Evolutionary conservation across 2,113 vertebrate species (phyloP), one percentile per base, ranked within the genome.

Genomic region (Pteronura brasiliensis): DNA sequence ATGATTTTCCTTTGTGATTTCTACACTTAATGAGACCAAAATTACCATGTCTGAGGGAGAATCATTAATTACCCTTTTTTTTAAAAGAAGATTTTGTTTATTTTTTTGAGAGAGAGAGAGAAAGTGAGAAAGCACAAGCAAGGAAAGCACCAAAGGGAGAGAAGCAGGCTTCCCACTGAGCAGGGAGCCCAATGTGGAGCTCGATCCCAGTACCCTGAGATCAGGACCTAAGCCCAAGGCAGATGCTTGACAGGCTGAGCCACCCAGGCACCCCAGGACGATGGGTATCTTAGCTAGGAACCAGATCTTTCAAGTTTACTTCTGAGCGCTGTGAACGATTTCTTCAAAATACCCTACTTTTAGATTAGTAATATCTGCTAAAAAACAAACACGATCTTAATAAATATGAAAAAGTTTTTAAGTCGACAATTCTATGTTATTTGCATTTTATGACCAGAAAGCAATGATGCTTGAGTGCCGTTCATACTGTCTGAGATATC

Each of bases 361-460:
- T 69, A 18, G 21, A 77, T 84, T 77, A 77, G n/a, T 65, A 79
- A 80, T 89, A 27, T 71, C 47, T 97, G 11, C 14, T 93, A 55
- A 81, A 44, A 44, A 52, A 71, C 17, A 91, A 82, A 71, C 11
- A 88, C 39, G 8, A 86, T 72, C 52, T 39, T 42, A 86, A 29
- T 89, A 93, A 88, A 71, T 89, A 67, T 67, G 25, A 94, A 76
- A 67, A 63, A 31, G 25, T 44, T 81, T 92, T 90, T 21, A 67
- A 88, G 59, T 71, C 18, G 31, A 13, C 69, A 36, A 93, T 39
- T 81, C 11, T 86, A 13, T 91, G 27, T 80, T 69, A 39, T 88
- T 71, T 96, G 23, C 21, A 80, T 92, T 92, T 95, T 63, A 92
- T 84, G 34, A 92, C 12, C 23, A 74, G 44, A 90, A 96, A 92